Evolutionary conservation across 2,113 vertebrate species (phyloP).

Genomic region (Bufo bufo): DNA sequence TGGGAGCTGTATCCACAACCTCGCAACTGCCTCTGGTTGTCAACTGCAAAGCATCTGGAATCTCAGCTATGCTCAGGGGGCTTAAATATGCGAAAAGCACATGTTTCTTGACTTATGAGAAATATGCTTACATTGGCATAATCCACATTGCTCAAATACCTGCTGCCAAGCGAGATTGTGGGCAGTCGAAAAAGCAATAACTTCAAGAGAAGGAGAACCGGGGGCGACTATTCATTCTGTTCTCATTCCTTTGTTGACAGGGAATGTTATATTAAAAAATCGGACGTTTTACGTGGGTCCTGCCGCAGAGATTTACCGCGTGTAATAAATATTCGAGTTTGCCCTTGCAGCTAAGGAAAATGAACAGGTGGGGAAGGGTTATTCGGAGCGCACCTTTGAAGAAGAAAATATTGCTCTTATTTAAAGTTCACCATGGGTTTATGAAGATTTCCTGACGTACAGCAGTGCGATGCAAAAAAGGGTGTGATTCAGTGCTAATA

Average conservation of each 20-base stretch:
- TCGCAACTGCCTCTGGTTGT: constrained; percentile 45
- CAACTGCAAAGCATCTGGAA: constrained; percentile 53
- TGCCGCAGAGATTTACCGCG: constrained; percentile 18
- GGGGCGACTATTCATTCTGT: constrained; percentile 38
- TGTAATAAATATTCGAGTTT: constrained; percentile 31
- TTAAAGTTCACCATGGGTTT: background rate
- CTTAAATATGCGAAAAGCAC: constrained; percentile 39
- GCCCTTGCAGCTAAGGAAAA: background rate
- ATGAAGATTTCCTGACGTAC: background rate
- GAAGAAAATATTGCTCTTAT: background rate
- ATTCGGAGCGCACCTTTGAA: background rate
- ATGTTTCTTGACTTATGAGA: constrained; percentile 52
- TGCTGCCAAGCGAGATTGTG: constrained; percentile 57
- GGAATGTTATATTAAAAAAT: constrained; percentile 47
- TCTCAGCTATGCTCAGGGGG: constrained; percentile 51
- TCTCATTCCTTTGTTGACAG: constrained; percentile 51
- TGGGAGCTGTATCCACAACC: constrained; percentile 44
- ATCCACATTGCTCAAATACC: constrained; percentile 47
- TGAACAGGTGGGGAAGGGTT: background rate
- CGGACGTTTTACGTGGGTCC: constrained; percentile 14
- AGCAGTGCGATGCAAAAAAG: background rate
- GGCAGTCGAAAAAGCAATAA: constrained; percentile 52
- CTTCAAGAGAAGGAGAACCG: constrained; percentile 39
- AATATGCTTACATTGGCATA: constrained; percentile 57
- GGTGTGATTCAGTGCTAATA: background rate